Conservation (phyloP, 2,888 invertebrate genomes). For the Cosmia pyralina region DNA sequence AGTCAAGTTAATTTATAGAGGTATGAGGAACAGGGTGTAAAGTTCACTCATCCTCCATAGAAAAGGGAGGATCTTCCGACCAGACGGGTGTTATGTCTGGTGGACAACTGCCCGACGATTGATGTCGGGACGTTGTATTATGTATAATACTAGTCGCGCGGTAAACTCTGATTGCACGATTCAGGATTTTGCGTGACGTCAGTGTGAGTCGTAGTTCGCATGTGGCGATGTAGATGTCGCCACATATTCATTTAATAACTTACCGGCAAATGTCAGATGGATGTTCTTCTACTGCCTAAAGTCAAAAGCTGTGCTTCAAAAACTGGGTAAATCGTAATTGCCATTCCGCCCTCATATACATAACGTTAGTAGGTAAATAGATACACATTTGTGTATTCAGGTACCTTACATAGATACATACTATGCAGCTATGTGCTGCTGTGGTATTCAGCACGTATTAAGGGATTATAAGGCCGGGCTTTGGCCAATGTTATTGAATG, state of each 20-base stretch:
- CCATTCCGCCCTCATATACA: neutral
- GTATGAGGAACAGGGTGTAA: no score
- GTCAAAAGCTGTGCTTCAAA: neutral
- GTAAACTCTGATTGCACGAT: no score
- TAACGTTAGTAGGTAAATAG: neutral
- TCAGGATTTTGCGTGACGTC: no score
- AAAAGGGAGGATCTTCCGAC: no score
- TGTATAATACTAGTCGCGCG: no score
- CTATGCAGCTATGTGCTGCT: neutral
- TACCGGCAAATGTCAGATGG: neutral
- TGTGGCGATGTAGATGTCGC: no score
- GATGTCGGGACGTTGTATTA: no score
- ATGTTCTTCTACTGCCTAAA: neutral
- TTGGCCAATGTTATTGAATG: slow-evolving; percentile 40
- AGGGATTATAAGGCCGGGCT: slow-evolving; percentile 48
- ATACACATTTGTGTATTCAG: neutral
- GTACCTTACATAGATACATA: neutral
- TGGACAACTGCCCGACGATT: no score
- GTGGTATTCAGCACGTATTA: slow-evolving; percentile 46
- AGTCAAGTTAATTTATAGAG: neutral
- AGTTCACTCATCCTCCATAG: no score
- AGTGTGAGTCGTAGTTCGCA: no score
- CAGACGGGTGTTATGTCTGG: no score
- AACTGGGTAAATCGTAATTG: neutral
- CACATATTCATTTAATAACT: no score